Base-by-base conservation (phyloP, 2,797 vertebrate species). In the Cetoscarus ocellatus region DNA sequence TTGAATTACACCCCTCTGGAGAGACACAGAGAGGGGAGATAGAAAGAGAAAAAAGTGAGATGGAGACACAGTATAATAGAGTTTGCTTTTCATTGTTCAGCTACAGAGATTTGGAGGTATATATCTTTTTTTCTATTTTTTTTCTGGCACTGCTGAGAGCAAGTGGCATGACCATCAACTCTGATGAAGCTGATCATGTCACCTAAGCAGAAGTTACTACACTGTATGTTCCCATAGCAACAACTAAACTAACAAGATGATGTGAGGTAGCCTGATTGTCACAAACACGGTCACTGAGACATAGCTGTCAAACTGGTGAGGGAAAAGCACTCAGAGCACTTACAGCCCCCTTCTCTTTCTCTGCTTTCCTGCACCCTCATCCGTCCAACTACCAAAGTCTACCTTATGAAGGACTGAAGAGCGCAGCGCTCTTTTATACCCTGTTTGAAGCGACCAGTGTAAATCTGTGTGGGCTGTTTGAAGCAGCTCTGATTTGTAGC, bases 201-300 rank as follows among this genome's bases (percentile, higher is more conserved):
- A 42, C 77, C 57, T 61, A 53, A 61, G 72, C 70, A 12, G n/a
- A 73, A 81, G 87, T 81, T 83, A 86, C 86, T 84, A 87, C 87
- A 83, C 71, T 17, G 48, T 12, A 15, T 43, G 92, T 93, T 91
- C 83, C 91, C 87, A 91, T 91, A 81, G 93, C 83, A 92, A 94
- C 93, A 81, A 49, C 90, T 74, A 90, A 86, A 90, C 81, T 88
- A 82, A 81, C 77, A 27, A 75, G 83, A 87, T 79, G 78, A 87
- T 86, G 82, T 66, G 88, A 87, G 82, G 78, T 80, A 82, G 79
- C 82, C 80, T 88, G 88, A 90, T 88, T 91, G 89, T 88, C 88
- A 91, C 88, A 86, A 92, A 92, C 86, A 88, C 76, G 86, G 91
- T 92, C 89, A 87, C 83, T 61, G 70, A 82, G 89, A 91, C 90